phyloP scores from a whole-genome alignment of 2,113 vertebrate species.

The Acinonyx jubatus region DNA sequence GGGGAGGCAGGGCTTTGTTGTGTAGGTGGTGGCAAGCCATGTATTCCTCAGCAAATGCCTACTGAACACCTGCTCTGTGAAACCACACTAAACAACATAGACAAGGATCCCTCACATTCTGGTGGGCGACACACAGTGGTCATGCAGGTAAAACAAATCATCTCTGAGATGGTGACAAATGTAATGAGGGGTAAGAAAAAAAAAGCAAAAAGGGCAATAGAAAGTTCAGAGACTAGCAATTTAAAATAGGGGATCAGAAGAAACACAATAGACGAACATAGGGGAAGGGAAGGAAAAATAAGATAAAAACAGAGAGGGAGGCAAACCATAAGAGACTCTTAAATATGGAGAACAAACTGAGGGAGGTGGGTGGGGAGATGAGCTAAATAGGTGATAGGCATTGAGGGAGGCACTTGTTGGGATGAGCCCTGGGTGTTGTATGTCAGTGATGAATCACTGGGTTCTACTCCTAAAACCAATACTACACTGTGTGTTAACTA shows the following conservation, averaged over 20 bases:
- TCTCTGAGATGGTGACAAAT: background rate
- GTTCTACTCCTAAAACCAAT: too few species aligned
- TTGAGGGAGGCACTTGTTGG: too few species aligned
- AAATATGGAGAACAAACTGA: too few species aligned
- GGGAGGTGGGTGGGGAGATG: too few species aligned
- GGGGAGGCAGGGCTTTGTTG: background rate
- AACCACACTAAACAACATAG: background rate
- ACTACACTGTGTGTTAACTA: too few species aligned
- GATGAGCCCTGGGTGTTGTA: too few species aligned
- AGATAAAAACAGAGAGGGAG: too few species aligned
- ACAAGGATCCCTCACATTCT: background rate
- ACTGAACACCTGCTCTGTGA: background rate
- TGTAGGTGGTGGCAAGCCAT: background rate
- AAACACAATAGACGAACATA: too few species aligned
- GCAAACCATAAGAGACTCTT: too few species aligned
- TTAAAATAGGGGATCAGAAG: background rate
- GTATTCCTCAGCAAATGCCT: background rate
- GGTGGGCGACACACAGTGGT: background rate
- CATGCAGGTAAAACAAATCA: background rate
- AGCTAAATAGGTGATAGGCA: too few species aligned
- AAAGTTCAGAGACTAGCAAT: background rate
- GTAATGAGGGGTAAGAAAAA: background rate
- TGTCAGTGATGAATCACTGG: too few species aligned
- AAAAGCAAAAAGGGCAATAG: background rate
- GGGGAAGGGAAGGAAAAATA: too few species aligned